Base-by-base conservation (phyloP, 1,140 invertebrate species). In the Manduca sexta region DNA sequence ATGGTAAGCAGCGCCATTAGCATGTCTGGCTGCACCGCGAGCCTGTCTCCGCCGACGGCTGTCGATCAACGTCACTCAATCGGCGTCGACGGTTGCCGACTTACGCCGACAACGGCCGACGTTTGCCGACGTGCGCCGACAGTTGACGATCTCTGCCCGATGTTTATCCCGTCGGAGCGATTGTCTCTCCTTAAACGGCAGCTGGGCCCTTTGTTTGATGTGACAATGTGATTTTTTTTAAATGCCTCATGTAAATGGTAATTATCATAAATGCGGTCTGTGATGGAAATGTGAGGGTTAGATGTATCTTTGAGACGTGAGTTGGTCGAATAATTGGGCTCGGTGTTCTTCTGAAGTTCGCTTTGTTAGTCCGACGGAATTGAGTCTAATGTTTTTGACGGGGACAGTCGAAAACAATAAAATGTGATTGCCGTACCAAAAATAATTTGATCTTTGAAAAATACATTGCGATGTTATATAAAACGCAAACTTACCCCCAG, bases 1-100 rank as follows among this genome's bases (percentile, higher is more conserved):
- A 82, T 82, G 78, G 69, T 73, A 82, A 81, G 57, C 73, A 67
- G 69, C 45, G 51, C 56, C 66, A 77, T 82, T 82, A 75, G 69
- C 78, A 82, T 82, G 74, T 82, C 75, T 68, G 51, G 43, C 31
- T 47, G 49, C 49, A 57, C 60, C 58, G 59, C 56, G 26, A 42
- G 43, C 53, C 49, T 50, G 60, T 52, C 63, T 45, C 30, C 45
- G 38, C 44, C 44, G 61, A 60, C 58, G 55, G 44, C 64, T 73
- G 75, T 83, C 76, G 55, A 65, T 82, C 75, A 79, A 71, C 54
- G 78, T 79, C 78, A 67, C 49, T 64, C 67, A 49, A 37, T 40
- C 35, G 46, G 41, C 49, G 13, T 38, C 48, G 35, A 56, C 47
- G 30, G 8, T 26, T 26, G 21, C 21, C 21, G 51, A 53, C 42